Evolutionary conservation across 2,113 vertebrate genomes (phyloP).

Genomic region (Xyliphius kryptos): DNA sequence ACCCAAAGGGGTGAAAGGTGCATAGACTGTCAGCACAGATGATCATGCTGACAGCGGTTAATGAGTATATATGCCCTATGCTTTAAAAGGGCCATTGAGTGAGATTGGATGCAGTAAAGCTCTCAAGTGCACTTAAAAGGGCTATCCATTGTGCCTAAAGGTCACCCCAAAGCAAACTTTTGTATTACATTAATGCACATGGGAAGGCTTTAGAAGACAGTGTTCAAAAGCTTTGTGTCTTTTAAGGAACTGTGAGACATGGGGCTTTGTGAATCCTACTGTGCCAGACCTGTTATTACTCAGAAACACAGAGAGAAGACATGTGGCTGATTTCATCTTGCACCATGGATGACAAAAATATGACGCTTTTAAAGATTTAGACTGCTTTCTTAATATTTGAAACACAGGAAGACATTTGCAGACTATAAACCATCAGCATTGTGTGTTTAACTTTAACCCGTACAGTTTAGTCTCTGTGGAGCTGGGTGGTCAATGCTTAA

Average conservation of each 20-base stretch:
- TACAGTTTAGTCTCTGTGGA: constrained; percentile 18
- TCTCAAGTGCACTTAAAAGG: constrained; percentile 16
- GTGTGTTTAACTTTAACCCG: constrained; percentile 8
- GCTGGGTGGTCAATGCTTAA: constrained; percentile 25
- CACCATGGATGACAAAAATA: neutral
- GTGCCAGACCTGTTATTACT: constrained; percentile 19
- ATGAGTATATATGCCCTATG: constrained; percentile 19
- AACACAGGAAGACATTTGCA: constrained; percentile 14
- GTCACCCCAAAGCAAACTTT: neutral
- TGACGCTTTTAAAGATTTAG: constrained; percentile 1
- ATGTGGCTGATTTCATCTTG: neutral
- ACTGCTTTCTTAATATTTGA: neutral
- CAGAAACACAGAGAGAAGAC: neutral
- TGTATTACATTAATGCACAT: constrained; percentile 12
- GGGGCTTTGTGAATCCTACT: constrained; percentile 10
- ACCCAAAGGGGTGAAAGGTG: constrained; percentile 31
- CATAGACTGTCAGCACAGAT: constrained; percentile 32
- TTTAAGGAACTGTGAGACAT: neutral
- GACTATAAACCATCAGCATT: constrained; percentile 3
- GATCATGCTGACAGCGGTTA: constrained; percentile 25
- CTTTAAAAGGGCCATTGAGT: neutral
- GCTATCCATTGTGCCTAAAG: constrained; percentile 1
- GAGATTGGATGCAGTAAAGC: neutral
- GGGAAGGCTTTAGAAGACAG: constrained; percentile 8
- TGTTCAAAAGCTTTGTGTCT: constrained; percentile 14